These are phyloP conservation scores for Macaca mulatta DNA, from an alignment of 2,113 vertebrate species.

Conservation along the genomic window DNA sequence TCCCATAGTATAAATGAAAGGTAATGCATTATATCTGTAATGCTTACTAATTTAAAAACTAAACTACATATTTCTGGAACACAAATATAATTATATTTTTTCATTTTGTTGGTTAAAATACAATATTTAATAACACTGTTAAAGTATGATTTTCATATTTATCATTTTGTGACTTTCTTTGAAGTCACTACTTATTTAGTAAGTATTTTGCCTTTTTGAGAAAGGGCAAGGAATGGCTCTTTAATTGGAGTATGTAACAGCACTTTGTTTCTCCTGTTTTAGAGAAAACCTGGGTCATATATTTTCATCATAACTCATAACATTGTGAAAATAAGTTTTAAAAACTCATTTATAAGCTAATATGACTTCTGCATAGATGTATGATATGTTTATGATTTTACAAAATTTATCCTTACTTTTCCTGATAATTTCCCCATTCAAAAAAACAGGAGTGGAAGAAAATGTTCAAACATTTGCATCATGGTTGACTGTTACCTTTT, in stretches of 20 bases:
- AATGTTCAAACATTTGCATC: background rate
- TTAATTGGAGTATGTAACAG: background rate
- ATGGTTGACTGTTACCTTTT: background rate
- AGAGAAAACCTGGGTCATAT: background rate
- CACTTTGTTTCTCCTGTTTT: background rate
- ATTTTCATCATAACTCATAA: background rate
- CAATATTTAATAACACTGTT: background rate
- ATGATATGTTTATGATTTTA: conserved; percentile 20
- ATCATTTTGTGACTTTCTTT: conserved; percentile 14
- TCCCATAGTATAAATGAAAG: background rate
- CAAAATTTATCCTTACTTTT: background rate
- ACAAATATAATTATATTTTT: conserved; percentile 24
- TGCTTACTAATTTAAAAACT: conserved; percentile 43
- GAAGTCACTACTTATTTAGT: background rate
- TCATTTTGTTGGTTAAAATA: conserved; percentile 47
- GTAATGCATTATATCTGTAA: conserved; percentile 11
- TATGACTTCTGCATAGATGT: background rate
- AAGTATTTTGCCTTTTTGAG: background rate
- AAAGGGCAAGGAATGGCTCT: background rate
- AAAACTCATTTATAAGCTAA: conserved; percentile 24
- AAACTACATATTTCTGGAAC: conserved; percentile 21
- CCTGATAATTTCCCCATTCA: background rate
- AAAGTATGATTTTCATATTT: conserved; percentile 15
- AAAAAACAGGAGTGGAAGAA: background rate
- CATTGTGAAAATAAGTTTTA: conserved; percentile 22